A percentile compares a stretch with the other conserved stretches of the same genome.
Evolutionary conservation across 2,888 invertebrate genomes (phyloP).

Genomic region (Eudasyphora cyanicolor): DNA sequence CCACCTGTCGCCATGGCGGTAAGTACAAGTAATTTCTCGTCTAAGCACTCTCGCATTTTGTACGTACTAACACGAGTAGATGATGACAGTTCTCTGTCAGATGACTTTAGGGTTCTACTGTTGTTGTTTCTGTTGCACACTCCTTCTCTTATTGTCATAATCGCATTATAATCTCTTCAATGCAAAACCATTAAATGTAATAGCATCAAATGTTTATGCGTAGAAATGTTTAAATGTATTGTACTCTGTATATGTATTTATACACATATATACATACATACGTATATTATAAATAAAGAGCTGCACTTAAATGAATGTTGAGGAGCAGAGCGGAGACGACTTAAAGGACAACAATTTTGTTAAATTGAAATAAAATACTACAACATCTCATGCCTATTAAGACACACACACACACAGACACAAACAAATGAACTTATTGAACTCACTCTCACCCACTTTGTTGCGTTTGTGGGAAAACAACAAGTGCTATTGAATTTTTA

Average conservation of each 20-base stretch:
- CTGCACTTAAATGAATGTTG: neutral
- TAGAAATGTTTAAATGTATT: neutral
- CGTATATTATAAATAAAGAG: too few species aligned
- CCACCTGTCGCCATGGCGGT: constrained; percentile 29
- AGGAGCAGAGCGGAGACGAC: neutral
- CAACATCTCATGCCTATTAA: neutral
- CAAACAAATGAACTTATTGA: neutral
- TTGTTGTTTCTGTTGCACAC: too few species aligned
- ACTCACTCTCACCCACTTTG: neutral
- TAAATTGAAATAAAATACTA: too few species aligned
- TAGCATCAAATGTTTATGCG: constrained; percentile 14
- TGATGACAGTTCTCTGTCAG: neutral
- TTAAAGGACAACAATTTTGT: constrained; percentile 3
- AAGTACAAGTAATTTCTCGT: neutral
- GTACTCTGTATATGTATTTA: neutral
- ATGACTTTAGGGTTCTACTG: neutral
- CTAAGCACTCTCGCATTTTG: neutral
- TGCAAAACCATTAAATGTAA: constrained; percentile 35
- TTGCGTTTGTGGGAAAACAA: neutral
- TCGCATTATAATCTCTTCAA: constrained; percentile 35
- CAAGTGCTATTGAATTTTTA: neutral
- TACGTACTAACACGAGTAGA: neutral
- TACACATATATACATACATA: neutral
- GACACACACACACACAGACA: neutral
- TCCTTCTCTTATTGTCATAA: neutral